phyloP scores from a whole-genome alignment of 2,888 invertebrate genomes.

The Ceriagrion tenellum region DNA sequence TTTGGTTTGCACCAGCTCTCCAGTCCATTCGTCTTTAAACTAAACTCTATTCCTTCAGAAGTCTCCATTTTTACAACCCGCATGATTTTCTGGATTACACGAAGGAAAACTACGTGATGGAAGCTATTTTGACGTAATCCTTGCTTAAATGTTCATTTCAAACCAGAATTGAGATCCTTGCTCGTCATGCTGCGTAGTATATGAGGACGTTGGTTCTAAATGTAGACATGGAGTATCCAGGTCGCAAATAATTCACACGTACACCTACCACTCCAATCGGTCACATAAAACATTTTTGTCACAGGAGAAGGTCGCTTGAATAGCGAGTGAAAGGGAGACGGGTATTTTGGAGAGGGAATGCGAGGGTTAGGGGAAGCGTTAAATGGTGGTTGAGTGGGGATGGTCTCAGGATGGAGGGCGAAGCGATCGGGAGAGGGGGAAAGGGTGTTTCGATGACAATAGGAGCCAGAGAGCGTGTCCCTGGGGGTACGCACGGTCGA shows the following conservation, averaged over 20 bases:
- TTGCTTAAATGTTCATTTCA: neutral
- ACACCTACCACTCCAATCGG: neutral
- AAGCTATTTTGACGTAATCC: too few species aligned
- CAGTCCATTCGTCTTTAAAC: too few species aligned
- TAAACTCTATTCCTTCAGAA: too few species aligned
- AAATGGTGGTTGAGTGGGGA: conserved; percentile 10
- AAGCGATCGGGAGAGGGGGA: neutral
- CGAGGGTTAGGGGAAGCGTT: neutral
- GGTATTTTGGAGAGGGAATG: neutral
- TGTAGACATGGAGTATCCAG: neutral
- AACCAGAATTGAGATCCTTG: neutral
- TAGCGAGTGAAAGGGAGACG: neutral
- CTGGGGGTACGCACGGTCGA: neutral
- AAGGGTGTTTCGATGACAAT: neutral
- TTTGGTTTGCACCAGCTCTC: too few species aligned
- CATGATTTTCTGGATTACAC: too few species aligned
- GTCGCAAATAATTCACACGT: neutral
- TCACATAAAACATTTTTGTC: neutral
- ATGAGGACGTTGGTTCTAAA: neutral
- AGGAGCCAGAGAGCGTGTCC: conserved; percentile 38
- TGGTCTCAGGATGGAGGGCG: neutral
- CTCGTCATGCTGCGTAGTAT: neutral
- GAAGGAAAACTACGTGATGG: too few species aligned
- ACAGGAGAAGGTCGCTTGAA: neutral
- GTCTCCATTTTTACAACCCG: too few species aligned